These are phyloP conservation scores for Drosophila helvetica DNA, from an alignment of 2,888 invertebrate genomes.

Conservation along the genomic window DNA sequence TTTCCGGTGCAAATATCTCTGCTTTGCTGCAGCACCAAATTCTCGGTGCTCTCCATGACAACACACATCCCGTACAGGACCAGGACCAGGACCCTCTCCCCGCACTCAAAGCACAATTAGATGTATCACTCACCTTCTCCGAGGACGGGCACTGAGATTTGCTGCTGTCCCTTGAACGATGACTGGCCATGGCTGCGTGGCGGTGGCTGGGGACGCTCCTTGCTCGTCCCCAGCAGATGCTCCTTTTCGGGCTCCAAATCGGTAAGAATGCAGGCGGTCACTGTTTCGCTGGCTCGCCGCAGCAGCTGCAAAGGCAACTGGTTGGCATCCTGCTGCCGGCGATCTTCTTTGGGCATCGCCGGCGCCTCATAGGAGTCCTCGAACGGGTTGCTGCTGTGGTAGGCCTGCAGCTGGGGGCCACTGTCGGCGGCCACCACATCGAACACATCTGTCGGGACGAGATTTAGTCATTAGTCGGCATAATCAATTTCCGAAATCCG, in stretches of 20 bases:
- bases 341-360: not conserved
- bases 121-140: constrained; percentile 49
- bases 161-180: constrained; percentile 15
- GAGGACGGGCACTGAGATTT: not conserved
- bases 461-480: constrained; percentile 1
- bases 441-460: constrained; percentile 22
- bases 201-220: constrained; percentile 50
- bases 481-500: not conserved
- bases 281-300: constrained; percentile 60
- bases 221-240: constrained; percentile 42
- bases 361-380: constrained; percentile 18
- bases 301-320: constrained; percentile 53
- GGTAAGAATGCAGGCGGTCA: constrained; percentile 52
- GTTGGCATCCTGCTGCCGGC: constrained; percentile 18
- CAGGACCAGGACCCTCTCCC: too few relatives aligned
- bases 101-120: constrained; percentile 1
- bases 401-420: constrained; percentile 51
- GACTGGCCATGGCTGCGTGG: constrained; percentile 40
- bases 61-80: not conserved
- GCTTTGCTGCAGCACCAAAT: constrained; percentile 19
- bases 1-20: constrained; percentile 52
- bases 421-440: constrained; percentile 52
- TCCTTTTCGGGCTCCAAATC: constrained; percentile 60
- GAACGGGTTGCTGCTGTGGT: constrained; percentile 35
- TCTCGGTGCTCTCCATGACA: not conserved